These are phyloP conservation scores for Boleophthalmus pectinirostris DNA, from an alignment of 2,113 vertebrate genomes.

Conservation along the genomic window DNA sequence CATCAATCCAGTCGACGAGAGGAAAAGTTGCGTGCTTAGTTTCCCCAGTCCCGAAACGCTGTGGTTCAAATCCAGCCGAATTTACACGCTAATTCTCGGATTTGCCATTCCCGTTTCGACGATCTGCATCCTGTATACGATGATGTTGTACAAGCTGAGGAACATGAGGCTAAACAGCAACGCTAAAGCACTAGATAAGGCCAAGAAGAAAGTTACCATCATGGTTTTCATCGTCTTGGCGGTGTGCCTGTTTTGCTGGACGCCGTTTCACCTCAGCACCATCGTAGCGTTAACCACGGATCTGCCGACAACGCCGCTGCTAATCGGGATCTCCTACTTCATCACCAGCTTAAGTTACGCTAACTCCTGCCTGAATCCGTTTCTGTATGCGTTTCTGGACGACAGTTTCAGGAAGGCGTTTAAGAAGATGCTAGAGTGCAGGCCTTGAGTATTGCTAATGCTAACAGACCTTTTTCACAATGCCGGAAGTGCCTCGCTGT, in stretches of 20 bases:
- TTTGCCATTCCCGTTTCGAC: conserved; percentile 88
- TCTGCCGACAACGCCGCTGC: conserved; percentile 81
- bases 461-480: too few relatives aligned
- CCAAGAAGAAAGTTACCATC: conserved; percentile 87
- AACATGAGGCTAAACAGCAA: conserved; percentile 86
- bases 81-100: conserved; percentile 86
- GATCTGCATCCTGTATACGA: conserved; percentile 85
- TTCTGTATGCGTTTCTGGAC: conserved; percentile 89
- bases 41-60: conserved; percentile 85
- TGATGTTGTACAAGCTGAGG: conserved; percentile 86
- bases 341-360: conserved; percentile 91
- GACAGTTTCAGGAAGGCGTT: conserved; percentile 89
- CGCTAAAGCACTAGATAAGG: conserved; percentile 87
- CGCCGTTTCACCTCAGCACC: conserved; percentile 89
- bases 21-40: conserved; percentile 86
- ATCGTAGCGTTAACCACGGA: conserved; percentile 88
- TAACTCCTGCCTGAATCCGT: conserved; percentile 90
- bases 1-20: conserved; percentile 67
- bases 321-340: conserved; percentile 87
- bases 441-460: conserved; percentile 61
- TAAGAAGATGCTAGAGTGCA: conserved; percentile 81
- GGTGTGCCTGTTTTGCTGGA: conserved; percentile 91
- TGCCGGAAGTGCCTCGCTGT: too few relatives aligned
- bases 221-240: conserved; percentile 91
- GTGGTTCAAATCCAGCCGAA: conserved; percentile 88